Conservation (phyloP, 92 coral and sea anemone genomes). For the Palythoa grandiflora region DNA sequence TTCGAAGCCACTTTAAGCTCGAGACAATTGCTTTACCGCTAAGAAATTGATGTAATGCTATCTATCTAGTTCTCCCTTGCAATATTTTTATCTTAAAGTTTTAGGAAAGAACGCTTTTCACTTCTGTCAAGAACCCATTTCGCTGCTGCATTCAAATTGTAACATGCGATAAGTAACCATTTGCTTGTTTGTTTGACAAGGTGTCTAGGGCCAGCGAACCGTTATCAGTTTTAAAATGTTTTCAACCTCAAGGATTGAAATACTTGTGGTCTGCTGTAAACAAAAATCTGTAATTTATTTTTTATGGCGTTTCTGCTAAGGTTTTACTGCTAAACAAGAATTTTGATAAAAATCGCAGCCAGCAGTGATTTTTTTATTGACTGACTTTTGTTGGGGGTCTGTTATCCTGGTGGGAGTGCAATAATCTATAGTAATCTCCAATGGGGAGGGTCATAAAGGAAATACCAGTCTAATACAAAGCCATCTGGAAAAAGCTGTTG, state of each 20-base stretch:
- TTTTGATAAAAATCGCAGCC: not conserved
- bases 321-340: not conserved
- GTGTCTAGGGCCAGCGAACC: not conserved
- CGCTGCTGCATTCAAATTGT: not conserved
- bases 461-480: not conserved
- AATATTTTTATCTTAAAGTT: not conserved
- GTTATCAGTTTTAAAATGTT: not conserved
- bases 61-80: not conserved
- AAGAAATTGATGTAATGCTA: not conserved
- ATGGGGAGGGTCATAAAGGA: slow-evolving; percentile 18
- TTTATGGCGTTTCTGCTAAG: not conserved
- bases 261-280: too few species aligned
- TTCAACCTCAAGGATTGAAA: not conserved
- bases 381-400: not conserved
- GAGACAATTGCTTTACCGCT: not conserved
- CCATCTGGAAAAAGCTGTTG: slow-evolving; percentile 3
- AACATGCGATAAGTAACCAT: slow-evolving; percentile 16
- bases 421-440: not conserved
- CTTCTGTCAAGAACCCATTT: slow-evolving; percentile 18
- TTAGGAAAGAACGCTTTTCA: not conserved
- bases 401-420: slow-evolving; percentile 24
- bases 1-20: too few species aligned
- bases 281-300: not conserved
- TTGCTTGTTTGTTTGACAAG: slow-evolving; percentile 3
- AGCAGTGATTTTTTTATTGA: not conserved